Base-by-base conservation (phyloP, 64 coral and sea anemone genomes). In the Catalaphyllia jardinei region DNA sequence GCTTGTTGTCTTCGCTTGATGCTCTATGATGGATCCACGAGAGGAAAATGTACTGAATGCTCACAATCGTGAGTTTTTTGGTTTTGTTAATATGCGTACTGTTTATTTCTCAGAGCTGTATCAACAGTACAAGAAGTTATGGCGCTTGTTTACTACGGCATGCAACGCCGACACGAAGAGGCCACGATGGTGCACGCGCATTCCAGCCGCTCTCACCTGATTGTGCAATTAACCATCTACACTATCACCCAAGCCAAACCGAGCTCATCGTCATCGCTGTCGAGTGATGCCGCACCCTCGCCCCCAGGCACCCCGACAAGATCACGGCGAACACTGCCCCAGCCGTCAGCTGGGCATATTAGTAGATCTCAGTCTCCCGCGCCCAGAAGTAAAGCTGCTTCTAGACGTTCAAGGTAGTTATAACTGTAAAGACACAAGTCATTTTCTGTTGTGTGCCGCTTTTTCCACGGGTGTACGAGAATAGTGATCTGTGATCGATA, bases 101-200 rank as follows among this genome's bases (percentile, higher is more conserved):
- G 52, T 14, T 33, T 22, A 59, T 31, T 71, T n/a, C 62, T 13
- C 18, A 99, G 97, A 55, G 61, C 97, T 28, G 94, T 95, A 19
- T 91, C 77, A 29, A 99, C 87, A 31, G 94, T 99, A 19, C 88
- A 93, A 84, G 97, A 99, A 33, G 93, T 99, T 6, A 99, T 99
- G 97, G 89, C 86, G 17, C 60, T 95, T 12, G 97, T 99, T 5
- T 93, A 95, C 77, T 93, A 95, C n/a, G 97, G 97, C 18, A 99
- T 99, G 88, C 80, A 89, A 24, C 83, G 94, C 79, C 88, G 97
- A 16, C 97, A 99, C 30, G 97, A 99, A 54, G 97, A 99, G 60
- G 97, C 97, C 5, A 99, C 97, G 17, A 99, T 93, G 90, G 94
- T 99, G n/a, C 97, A 99, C 81, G 94, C 97, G 11, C 97, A 99